Conservation (phyloP, 2,888 invertebrate species). For the Drosophila recens region DNA sequence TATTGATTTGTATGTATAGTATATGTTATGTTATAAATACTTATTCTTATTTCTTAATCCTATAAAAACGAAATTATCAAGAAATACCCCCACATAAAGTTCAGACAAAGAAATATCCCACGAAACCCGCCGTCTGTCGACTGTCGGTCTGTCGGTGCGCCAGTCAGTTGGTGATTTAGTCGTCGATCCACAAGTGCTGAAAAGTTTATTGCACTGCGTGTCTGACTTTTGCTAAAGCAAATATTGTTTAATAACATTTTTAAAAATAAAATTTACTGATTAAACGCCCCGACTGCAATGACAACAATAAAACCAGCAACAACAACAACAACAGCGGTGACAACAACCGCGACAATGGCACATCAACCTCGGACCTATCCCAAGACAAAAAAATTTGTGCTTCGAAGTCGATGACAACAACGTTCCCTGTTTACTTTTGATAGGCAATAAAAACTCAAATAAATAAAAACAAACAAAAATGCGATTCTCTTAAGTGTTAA, state of each 20-base stretch:
- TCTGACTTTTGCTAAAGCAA: constrained; percentile 76
- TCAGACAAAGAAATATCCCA: constrained; percentile 35
- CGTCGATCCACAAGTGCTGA: constrained; percentile 63
- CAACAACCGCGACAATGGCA: constrained; percentile 39
- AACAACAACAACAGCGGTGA: constrained; percentile 5
- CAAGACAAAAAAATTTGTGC: constrained; percentile 62
- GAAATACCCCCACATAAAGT: constrained; percentile 32
- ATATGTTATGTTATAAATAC: background rate
- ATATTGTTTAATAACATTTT: constrained; percentile 80
- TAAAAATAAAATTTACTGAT: constrained; percentile 80
- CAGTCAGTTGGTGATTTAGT: constrained; percentile 25
- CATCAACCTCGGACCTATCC: constrained; percentile 63
- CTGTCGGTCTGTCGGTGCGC: constrained; percentile 19
- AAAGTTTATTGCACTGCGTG: constrained; percentile 77
- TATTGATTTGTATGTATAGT: background rate
- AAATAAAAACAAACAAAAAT: constrained; percentile 7
- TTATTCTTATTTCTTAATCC: background rate
- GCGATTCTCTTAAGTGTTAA: constrained; percentile 1
- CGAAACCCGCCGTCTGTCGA: constrained; percentile 24
- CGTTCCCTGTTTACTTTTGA: constrained; percentile 27
- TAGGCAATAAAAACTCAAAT: constrained; percentile 30
- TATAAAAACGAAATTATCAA: constrained; percentile 31
- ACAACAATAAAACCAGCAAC: constrained; percentile 24
- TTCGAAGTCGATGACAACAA: constrained; percentile 26
- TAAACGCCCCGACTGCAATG: constrained; percentile 52